These are phyloP conservation scores for mouse (Mus musculus) DNA, from an alignment of 2,113 vertebrate species.

Conservation along the genomic window GRCm39 chr12:100240001-100240500, in stretches of 20 bases:
- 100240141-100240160: not conserved
- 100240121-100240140: not conserved
- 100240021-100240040: not conserved
- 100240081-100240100: not conserved
- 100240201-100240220: not conserved
- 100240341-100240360: not conserved
- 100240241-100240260: not conserved
- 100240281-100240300: not conserved
- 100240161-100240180: not conserved
- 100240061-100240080: not conserved
- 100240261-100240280: not conserved
- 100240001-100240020: not conserved
- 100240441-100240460: fast-evolving
- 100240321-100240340: not conserved
- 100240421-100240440: not conserved
- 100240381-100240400: too few relatives aligned
- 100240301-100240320: not conserved
- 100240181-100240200: not conserved
- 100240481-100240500: not conserved
- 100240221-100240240: not conserved
- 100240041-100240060: not conserved
- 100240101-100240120: not conserved
- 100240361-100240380: fast-evolving
- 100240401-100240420: too few relatives aligned
- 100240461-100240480: not conserved